A percentile compares a stretch with the other conserved stretches of the same genome.
Evolutionary conservation across 2,113 vertebrate species (phyloP).

Genomic region (Pterocles burchelli): DNA sequence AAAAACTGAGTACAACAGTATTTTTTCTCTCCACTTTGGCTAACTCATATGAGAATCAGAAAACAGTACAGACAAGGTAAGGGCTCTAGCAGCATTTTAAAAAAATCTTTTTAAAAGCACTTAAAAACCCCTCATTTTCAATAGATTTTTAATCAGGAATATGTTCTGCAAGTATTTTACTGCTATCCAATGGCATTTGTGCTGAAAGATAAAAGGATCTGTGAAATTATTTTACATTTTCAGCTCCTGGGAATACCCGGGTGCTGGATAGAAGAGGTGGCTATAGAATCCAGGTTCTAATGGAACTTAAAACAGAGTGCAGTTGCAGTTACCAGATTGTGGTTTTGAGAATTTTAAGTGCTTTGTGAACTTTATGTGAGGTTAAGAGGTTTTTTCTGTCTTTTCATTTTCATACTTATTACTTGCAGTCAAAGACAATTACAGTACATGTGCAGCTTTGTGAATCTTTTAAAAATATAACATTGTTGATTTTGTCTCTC

Average conservation of each 20-base stretch:
- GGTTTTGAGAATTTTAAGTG: neutral
- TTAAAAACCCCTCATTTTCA: neutral
- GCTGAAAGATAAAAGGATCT: constrained; percentile 47
- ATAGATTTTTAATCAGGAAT: constrained; percentile 27
- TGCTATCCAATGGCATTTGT: constrained; percentile 29
- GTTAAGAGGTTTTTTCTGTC: neutral
- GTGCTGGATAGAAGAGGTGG: constrained; percentile 24
- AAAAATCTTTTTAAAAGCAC: neutral
- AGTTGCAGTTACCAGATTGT: neutral
- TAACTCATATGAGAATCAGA: neutral
- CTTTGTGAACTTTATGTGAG: neutral
- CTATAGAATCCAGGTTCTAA: constrained; percentile 15
- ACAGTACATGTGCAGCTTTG: neutral
- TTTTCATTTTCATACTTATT: neutral
- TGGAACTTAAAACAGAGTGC: neutral
- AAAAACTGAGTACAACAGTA: neutral
- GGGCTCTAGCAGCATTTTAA: neutral
- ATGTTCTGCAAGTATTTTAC: constrained; percentile 24
- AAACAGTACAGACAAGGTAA: neutral
- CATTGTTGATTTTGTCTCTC: neutral
- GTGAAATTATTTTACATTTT: constrained; percentile 51
- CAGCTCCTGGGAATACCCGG: constrained; percentile 12
- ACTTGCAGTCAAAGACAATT: neutral
- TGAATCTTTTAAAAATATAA: neutral
- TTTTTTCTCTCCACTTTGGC: neutral